Conservation (phyloP, 2,113 vertebrate genomes). For the Anarhynchus alexandrinus region DNA sequence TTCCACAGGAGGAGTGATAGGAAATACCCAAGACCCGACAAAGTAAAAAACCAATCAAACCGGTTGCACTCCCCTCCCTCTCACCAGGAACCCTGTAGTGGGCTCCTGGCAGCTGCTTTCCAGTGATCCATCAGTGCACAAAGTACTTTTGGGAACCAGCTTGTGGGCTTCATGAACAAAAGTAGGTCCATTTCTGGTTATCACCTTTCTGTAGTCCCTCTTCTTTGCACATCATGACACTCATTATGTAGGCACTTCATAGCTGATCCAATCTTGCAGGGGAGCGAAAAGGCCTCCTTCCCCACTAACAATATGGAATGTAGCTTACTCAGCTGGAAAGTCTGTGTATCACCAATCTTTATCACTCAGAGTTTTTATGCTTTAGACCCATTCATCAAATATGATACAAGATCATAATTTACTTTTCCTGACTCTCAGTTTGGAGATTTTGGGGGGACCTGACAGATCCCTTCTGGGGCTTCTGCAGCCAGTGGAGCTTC, state of each 20-base stretch:
- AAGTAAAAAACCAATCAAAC: background rate
- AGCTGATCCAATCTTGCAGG: background rate
- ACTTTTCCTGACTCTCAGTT: background rate
- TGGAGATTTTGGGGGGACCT: background rate
- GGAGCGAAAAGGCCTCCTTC: background rate
- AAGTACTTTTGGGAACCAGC: background rate
- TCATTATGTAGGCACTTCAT: background rate
- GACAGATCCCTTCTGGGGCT: background rate
- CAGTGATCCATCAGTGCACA: background rate
- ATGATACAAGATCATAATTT: background rate
- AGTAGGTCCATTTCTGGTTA: background rate
- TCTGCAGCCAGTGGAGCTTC: background rate
- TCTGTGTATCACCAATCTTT: background rate
- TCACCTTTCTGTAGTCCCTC: background rate
- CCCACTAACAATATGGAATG: background rate
- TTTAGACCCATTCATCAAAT: background rate
- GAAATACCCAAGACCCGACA: background rate
- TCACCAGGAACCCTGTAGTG: background rate
- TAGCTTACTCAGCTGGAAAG: background rate
- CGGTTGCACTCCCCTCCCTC: accelerated
- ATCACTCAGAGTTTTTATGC: background rate
- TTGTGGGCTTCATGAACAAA: background rate
- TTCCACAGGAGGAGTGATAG: background rate
- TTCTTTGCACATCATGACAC: accelerated
- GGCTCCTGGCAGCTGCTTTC: background rate